Base-by-base conservation (phyloP, 2,113 vertebrate species). In the Calypte anna region DNA sequence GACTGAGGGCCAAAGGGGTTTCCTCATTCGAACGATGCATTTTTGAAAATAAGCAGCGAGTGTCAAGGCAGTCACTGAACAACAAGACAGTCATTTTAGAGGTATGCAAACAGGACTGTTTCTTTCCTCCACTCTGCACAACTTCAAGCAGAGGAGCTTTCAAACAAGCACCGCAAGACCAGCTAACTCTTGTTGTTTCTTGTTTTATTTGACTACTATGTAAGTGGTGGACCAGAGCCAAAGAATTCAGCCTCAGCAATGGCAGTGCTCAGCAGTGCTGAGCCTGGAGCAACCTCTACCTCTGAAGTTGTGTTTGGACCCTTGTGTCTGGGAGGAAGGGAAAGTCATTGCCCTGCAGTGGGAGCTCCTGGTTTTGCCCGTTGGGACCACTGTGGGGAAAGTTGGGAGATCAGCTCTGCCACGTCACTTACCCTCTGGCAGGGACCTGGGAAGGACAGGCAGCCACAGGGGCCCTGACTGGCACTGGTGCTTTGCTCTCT, bases 131-230 rank as follows among this genome's bases (percentile, higher is more conserved):
- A 1, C 64, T 10, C 23, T 40, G 36, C 73, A 79, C 82, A 86
- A 43, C 54, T 67, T 86, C 74, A 83, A 82, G 74, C 68, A 30
- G 68, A 44, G 77, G 59, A 93, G 51, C 44, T 93, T 82, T 96
- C 78, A 91, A 93, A 86, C 4, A 14, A 23, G 5, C 36, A 25
- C 85, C 11, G 1, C 8, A 43, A 69, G 73, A 86, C 36, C 79
- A 94, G 86, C 53, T 83, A 95, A 86, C 53, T 96, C 92, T 77
- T 94, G 94, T 96, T 92, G 90, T 88, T 96, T 93, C 92, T 96
- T 97, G 94, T 95, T 94, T 92, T 82, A 93, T 92, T 86, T 88
- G 94, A 95, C 90, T 96, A 82, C 93, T 97, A 81, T 96, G 93
- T 38, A 51, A 94, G 76, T 70, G 66, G 73, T 96, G 96, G 90